Percentiles rank a stretch among this genome's conserved stretches.
Evolutionary conservation across 2,797 vertebrate genomes (phyloP).

Genomic region (Podarcis lilfordi): DNA sequence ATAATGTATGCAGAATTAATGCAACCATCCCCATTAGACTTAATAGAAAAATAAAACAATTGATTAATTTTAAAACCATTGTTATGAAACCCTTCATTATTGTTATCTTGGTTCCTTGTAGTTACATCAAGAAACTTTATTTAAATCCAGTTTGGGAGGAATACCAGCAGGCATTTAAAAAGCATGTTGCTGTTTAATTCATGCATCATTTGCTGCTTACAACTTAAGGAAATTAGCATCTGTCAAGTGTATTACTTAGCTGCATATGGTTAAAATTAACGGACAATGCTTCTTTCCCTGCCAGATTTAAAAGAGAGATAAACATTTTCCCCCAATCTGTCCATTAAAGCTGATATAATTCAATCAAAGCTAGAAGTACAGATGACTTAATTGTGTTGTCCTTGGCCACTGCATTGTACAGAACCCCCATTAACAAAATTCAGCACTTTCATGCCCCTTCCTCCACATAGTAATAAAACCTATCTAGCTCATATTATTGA

Average conservation of each 20-base stretch:
- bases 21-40: slow-evolving; percentile 41
- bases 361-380: slow-evolving; percentile 37
- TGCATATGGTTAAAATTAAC: slow-evolving; percentile 62
- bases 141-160: slow-evolving; percentile 67
- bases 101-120: slow-evolving; percentile 45
- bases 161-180: slow-evolving; percentile 58
- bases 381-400: slow-evolving; percentile 29
- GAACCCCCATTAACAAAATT: slow-evolving; percentile 24
- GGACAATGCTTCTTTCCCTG: slow-evolving; percentile 52
- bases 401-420: slow-evolving; percentile 15
- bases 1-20: slow-evolving; percentile 38
- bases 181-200: slow-evolving; percentile 61
- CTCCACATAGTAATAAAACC: slow-evolving; percentile 17
- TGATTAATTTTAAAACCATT: slow-evolving; percentile 54
- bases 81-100: slow-evolving; percentile 46
- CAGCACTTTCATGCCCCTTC: slow-evolving; percentile 21
- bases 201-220: slow-evolving; percentile 67
- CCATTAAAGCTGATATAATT: slow-evolving; percentile 38
- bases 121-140: slow-evolving; percentile 60
- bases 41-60: slow-evolving; percentile 52
- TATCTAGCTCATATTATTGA: slow-evolving; percentile 13
- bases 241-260: slow-evolving; percentile 63
- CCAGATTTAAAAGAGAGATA: slow-evolving; percentile 44
- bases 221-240: slow-evolving; percentile 72
- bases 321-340: slow-evolving; percentile 55